Base-by-base conservation (phyloP, 2,113 vertebrate species). In the Rhinichthys klamathensis region DNA sequence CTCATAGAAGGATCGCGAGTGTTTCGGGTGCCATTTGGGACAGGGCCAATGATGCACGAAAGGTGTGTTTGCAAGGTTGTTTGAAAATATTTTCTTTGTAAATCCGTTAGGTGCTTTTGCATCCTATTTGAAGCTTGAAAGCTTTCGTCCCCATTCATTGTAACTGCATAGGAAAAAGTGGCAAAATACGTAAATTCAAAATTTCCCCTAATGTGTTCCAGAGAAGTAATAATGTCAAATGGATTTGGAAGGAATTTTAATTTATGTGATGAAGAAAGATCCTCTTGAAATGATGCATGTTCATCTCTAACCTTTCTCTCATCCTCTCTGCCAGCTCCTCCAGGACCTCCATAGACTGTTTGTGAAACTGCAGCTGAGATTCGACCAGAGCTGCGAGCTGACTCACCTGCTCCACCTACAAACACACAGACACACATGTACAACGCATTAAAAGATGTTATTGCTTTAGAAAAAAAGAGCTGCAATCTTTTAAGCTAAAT, bases 321-420 rank as follows among this genome's bases (percentile, higher is more conserved):
- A 99, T 95, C 56, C 95, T 97, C 0, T 93, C 95, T 0, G 96
- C 94, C 9, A 99, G 93, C 79, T 96, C 97, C 0, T 98, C 96
- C 88, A 99, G 93, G 91, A 99, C 93, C 91, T 98, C 94, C 60
- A 96, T 89, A 0, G 96, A 96, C 92, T 97, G 95, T 83, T 89
- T 91, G 94, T 99, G 98, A 90, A 98, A 99, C 88, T 99, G 97
- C 89, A 99, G 93, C 92, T 99, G 95, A 2, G 98, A 97, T 0
- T 99, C 97, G 91, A 98, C 98, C 91, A 99, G 91, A 10, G 97
- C 96, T 0, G 95, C 95, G 70, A 99, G 95, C 93, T 99, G 98
- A 92, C 96, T 97, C 91, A 99, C 97, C 92, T 99, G 98, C 93
- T 99, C 98, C 3, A 98, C 96, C 97, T 99, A 82, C 32, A 79